Conservation (phyloP, 2,113 vertebrate genomes). For the Zapus hudsonius region DNA sequence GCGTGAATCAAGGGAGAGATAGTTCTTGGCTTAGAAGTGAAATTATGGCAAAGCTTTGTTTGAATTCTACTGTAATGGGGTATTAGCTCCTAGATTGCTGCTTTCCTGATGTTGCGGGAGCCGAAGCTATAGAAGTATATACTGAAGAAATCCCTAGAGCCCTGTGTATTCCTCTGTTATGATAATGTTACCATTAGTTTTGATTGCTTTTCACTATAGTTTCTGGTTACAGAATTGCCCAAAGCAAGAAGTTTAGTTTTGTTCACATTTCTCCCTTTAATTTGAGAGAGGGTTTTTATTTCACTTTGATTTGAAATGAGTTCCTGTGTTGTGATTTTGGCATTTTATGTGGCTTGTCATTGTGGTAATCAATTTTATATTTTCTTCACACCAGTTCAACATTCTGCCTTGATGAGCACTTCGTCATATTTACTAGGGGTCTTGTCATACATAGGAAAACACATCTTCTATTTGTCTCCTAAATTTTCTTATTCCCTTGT, state of each 20-base stretch:
- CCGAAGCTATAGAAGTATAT: constrained; percentile 26
- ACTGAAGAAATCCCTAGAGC: constrained; percentile 73
- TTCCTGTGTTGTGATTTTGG: constrained; percentile 70
- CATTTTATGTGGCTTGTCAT: constrained; percentile 74
- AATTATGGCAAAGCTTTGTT: constrained; percentile 55
- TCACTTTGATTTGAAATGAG: constrained; percentile 63
- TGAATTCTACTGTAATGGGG: constrained; percentile 68
- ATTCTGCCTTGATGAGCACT: constrained; percentile 76
- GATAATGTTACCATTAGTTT: constrained; percentile 81
- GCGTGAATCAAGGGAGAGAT: not conserved
- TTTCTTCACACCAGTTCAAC: constrained; percentile 78
- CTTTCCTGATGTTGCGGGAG: constrained; percentile 67
- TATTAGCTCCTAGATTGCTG: constrained; percentile 67
- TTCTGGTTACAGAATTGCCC: constrained; percentile 75
- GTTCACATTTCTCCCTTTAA: constrained; percentile 72
- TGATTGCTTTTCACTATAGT: constrained; percentile 80
- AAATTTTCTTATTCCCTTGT: constrained; percentile 83
- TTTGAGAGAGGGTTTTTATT: constrained; percentile 58
- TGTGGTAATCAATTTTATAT: constrained; percentile 78
- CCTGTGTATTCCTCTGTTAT: constrained; percentile 74
- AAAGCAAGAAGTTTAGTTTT: constrained; percentile 77
- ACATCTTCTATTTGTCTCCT: constrained; percentile 82
- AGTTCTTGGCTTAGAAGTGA: constrained; percentile 66
- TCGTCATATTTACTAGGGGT: constrained; percentile 81
- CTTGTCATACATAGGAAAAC: constrained; percentile 77